Evolutionary conservation across 2,888 invertebrate genomes (phyloP).

Genomic region (Mythimna albipuncta): DNA sequence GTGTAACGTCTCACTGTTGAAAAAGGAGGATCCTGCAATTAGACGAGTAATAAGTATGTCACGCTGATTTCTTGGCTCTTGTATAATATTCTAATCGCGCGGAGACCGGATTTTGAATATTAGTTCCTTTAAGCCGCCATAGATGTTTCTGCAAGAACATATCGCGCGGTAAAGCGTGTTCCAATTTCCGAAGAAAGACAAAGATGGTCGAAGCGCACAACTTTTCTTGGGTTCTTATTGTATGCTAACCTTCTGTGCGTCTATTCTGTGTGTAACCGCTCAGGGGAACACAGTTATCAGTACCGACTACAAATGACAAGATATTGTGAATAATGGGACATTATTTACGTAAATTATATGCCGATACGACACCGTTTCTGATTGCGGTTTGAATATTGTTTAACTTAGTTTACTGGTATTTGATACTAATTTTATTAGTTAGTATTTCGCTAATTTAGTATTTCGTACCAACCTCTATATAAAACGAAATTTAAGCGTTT

Average conservation of each 20-base stretch:
- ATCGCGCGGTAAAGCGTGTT: no score
- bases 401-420: not conserved
- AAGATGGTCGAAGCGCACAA: not conserved
- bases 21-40: no score
- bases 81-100: not conserved
- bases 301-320: conserved; percentile 35
- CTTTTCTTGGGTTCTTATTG: not conserved
- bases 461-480: no score
- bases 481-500: no score
- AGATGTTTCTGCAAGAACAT: not conserved
- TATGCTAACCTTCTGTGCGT: not conserved
- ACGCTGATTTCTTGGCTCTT: not conserved
- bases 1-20: no score
- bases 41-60: no score
- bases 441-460: no score
- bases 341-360: conserved; percentile 45
- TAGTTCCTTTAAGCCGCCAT: not conserved
- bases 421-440: no score
- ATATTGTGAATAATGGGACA: conserved; percentile 45
- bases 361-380: conserved; percentile 7
- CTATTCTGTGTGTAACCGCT: not conserved
- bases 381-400: conserved; percentile 13
- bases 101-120: not conserved
- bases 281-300: conserved; percentile 9
- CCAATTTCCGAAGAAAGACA: not conserved